Conservation (phyloP, 53 echinoderm and acorn worm species). For the Hippasteria phrygiana region DNA sequence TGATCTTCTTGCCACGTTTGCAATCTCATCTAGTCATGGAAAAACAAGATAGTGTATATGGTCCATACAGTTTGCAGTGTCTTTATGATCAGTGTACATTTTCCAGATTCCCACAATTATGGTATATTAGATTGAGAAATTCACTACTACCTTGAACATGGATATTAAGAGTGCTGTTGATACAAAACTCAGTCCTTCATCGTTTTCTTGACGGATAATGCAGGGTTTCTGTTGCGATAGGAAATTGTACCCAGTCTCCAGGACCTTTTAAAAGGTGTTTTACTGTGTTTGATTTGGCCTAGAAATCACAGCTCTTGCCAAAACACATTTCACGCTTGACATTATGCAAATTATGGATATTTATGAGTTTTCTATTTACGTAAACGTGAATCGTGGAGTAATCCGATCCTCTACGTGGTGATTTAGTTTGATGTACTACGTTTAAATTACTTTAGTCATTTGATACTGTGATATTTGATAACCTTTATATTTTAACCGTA, state of each 20-base stretch:
- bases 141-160: neutral
- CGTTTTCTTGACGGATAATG: no score
- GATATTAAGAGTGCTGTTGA: neutral
- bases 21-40: slow-evolving; percentile 21
- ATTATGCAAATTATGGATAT: no score
- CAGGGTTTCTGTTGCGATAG: no score
- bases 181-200: neutral
- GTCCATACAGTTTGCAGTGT: slow-evolving; percentile 17
- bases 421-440: slow-evolving; percentile 7
- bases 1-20: neutral
- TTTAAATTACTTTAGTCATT: neutral
- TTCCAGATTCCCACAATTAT: neutral
- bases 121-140: neutral
- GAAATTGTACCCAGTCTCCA: no score
- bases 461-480: neutral
- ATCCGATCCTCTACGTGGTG: neutral
- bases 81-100: slow-evolving; percentile 8
- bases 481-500: neutral
- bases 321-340: no score
- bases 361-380: neutral
- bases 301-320: no score
- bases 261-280: no score
- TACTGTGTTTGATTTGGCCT: no score
- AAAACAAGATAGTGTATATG: neutral
- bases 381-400: neutral